Conservation (phyloP, 1,140 invertebrate species). For the Polypedilum pembai region DNA sequence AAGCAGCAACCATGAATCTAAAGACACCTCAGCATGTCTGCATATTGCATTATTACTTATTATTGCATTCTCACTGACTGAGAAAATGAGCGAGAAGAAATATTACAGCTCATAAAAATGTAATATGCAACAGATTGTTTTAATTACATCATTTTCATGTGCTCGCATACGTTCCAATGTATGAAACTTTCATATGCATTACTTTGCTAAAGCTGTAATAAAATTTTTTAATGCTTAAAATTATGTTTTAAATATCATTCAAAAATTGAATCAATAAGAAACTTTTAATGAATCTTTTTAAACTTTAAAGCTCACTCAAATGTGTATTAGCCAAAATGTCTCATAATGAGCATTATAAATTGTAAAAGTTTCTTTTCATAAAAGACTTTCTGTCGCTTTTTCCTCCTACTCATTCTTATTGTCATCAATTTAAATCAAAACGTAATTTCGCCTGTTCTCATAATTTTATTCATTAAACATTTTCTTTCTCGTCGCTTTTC, state of each 20-base stretch:
- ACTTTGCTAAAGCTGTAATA: no score
- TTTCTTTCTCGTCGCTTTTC: background rate
- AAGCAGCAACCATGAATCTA: no score
- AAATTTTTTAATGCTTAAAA: background rate
- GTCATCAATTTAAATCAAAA: constrained; percentile 27
- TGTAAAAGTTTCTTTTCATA: background rate
- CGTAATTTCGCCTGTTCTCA: background rate
- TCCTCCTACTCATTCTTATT: background rate
- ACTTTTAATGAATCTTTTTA: background rate
- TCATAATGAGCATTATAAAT: constrained; percentile 24
- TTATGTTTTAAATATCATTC: background rate
- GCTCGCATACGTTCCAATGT: no score
- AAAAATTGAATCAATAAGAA: background rate
- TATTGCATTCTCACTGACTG: no score
- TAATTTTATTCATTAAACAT: constrained; percentile 26
- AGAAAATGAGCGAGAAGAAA: background rate
- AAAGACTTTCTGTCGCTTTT: background rate
- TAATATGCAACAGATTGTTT: constrained; percentile 7
- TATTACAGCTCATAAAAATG: background rate
- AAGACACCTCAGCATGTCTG: no score
- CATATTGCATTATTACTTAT: no score
- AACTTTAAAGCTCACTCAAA: background rate
- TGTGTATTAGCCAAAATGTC: background rate
- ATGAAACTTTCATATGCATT: no score
- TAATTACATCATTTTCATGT: constrained; percentile 13